phyloP scores from a whole-genome alignment of 37 sponge, comb jelly and placozoan genomes.

The Beroe forskalii region DNA sequence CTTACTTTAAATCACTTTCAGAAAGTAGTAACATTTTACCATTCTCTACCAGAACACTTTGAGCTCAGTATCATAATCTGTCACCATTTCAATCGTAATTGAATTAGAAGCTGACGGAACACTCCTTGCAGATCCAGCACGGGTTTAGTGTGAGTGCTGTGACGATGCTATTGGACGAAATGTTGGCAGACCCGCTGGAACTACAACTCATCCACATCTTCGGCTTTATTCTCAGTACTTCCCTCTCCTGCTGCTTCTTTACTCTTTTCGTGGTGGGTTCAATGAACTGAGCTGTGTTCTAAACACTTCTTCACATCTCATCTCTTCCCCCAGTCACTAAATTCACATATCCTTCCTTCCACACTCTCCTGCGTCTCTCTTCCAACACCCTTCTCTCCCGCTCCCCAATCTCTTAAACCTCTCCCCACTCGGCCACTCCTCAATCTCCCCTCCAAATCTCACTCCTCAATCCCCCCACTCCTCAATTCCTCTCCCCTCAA shows the following conservation, averaged over 20 bases:
- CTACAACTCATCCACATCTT: slow-evolving; percentile 42
- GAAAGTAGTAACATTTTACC: too few relatives aligned
- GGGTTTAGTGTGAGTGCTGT: slow-evolving; percentile 50
- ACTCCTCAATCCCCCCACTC: not conserved
- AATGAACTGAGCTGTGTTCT: not conserved
- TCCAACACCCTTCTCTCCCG: not conserved
- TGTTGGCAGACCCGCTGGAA: slow-evolving; percentile 14
- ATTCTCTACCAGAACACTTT: too few relatives aligned
- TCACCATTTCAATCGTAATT: too few relatives aligned
- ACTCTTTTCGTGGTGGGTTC: slow-evolving; percentile 53
- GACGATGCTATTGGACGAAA: not conserved
- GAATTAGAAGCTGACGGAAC: too few relatives aligned
- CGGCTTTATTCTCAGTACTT: slow-evolving; percentile 42
- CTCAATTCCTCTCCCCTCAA: too few relatives aligned
- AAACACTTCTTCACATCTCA: not conserved
- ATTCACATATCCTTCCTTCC: not conserved
- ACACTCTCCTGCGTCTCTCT: not conserved
- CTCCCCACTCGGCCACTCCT: not conserved
- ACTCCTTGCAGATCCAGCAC: not conserved
- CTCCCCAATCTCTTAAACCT: not conserved
- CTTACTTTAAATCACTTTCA: too few relatives aligned
- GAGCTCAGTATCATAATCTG: too few relatives aligned
- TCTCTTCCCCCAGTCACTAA: not conserved
- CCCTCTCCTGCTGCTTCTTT: slow-evolving; percentile 65
- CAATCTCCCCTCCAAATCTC: not conserved